These are phyloP conservation scores for Dicyrtoma fusca DNA, from an alignment of 2,888 invertebrate genomes.

Conservation along the genomic window DNA sequence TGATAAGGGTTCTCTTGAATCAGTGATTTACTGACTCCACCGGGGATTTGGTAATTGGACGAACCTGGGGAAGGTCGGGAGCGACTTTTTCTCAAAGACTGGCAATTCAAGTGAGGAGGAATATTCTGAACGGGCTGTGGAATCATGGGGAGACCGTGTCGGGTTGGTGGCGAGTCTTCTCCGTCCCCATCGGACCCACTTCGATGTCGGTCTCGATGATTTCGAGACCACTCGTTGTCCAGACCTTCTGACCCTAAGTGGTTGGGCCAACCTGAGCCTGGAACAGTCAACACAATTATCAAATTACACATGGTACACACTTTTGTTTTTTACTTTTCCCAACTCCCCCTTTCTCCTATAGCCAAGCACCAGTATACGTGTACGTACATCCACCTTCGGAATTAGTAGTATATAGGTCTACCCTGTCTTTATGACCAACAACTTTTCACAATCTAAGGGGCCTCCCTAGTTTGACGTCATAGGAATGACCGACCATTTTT, in stretches of 20 bases:
- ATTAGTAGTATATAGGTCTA: too few species aligned
- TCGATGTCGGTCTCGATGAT: constrained; percentile 69
- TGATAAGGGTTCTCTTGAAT: constrained; percentile 40
- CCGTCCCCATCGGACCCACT: constrained; percentile 77
- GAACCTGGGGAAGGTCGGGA: constrained; percentile 41
- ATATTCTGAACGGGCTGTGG: constrained; percentile 55
- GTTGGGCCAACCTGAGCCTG: constrained; percentile 53
- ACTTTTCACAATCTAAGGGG: too few species aligned
- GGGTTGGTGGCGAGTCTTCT: constrained; percentile 56
- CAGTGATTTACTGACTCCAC: constrained; percentile 16
- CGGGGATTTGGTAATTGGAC: constrained; percentile 29
- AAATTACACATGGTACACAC: constrained; percentile 26
- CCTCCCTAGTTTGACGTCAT: too few species aligned
- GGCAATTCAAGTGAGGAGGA: constrained; percentile 32
- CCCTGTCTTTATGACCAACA: too few species aligned
- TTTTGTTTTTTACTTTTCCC: too few species aligned
- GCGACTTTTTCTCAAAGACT: constrained; percentile 46
- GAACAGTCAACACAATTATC: too few species aligned
- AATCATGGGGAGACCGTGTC: constrained; percentile 55
- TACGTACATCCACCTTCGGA: too few species aligned
- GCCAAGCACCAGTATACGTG: too few species aligned
- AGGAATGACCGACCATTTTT: too few species aligned
- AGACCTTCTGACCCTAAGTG: constrained; percentile 56
- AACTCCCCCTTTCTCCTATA: too few species aligned
- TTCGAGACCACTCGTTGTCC: constrained; percentile 47